Percentiles rank a stretch among this genome's conserved stretches.
Conservation (phyloP, 2,888 invertebrate genomes). For the Nematopogon swammerdamellus region DNA sequence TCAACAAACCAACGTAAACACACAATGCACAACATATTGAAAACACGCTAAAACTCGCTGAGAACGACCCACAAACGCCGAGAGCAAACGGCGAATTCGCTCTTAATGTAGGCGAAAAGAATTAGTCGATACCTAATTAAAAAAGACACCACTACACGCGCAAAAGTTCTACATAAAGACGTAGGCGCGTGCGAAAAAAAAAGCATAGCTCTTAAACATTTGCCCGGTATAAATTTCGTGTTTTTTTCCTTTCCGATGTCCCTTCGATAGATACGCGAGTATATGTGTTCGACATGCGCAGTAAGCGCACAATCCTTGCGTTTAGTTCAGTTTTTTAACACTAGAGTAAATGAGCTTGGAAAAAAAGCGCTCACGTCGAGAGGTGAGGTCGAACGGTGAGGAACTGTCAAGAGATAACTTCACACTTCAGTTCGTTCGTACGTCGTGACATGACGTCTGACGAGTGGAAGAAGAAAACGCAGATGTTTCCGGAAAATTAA, state of each 20-base stretch:
- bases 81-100: constrained; percentile 41
- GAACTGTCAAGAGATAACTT: too few relatives aligned
- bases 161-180: constrained; percentile 54
- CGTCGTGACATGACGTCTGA: too few relatives aligned
- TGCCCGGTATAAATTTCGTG: constrained; percentile 56
- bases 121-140: constrained; percentile 57
- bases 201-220: constrained; percentile 57
- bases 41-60: constrained; percentile 16
- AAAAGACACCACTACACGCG: constrained; percentile 51
- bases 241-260: constrained; percentile 51
- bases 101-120: constrained; percentile 7
- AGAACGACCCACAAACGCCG: constrained; percentile 24
- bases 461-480: too few relatives aligned
- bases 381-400: too few relatives aligned
- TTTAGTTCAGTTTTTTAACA: background rate
- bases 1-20: constrained; percentile 10
- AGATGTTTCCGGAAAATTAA: too few relatives aligned
- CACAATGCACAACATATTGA: constrained; percentile 13
- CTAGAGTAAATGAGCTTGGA: background rate
- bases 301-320: constrained; percentile 19
- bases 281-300: constrained; percentile 37
- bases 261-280: constrained; percentile 33
- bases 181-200: constrained; percentile 36
- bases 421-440: too few relatives aligned
- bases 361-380: background rate